Evolutionary conservation across 2,888 invertebrate genomes (phyloP), one percentile per base, ranked within the genome.

Genomic region (Tenthredo livida): DNA sequence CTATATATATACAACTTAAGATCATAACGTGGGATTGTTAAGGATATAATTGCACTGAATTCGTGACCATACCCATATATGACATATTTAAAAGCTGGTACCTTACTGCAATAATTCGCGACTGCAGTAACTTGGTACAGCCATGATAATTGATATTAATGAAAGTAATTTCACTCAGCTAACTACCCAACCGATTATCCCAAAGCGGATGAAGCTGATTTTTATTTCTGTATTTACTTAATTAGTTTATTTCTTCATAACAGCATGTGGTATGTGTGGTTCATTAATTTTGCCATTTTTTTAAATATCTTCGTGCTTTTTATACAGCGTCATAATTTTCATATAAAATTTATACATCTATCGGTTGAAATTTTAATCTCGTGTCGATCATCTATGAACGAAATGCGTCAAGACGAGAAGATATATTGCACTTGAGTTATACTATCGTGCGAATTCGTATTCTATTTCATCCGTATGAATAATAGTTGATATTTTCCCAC

Each of bases 111-210:
- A 61, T 37, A 37, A 40, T 58, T 25, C 61, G 15, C 58, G 80
- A 61, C 61, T 10, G 33, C 10, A 54, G 21, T 10, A 15, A 54
- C n/a, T 54, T n/a, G 54, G 54, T 54, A 54, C 25, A 61, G 80
- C 37, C 58, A 80, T 61, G 33, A 58, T 80, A 80, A 80, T 80
- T 80, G 61, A 80, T 80, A 80, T 80, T 80, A 61, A 80, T 80
- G 58, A 80, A 40, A 80, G 80, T 80, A 61, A 80, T 80, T 80
- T 80, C 17, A 43, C 80, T 80, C 10, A 37, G 37, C 61, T 50
- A 61, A 80, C 58, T 15, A 25, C 77, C 40, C 77, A 54, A 17
- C 33, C 54, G n/a, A 33, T 50, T 77, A 50, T 77, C 72, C 54
- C 29, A 40, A 9, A 50, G 29, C 77, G 47, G 29, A 61, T 21